Evolutionary conservation across 2,797 vertebrate species (phyloP), one percentile per base, ranked within the genome.

Genomic region (Ctenopoma kingsleyae): DNA sequence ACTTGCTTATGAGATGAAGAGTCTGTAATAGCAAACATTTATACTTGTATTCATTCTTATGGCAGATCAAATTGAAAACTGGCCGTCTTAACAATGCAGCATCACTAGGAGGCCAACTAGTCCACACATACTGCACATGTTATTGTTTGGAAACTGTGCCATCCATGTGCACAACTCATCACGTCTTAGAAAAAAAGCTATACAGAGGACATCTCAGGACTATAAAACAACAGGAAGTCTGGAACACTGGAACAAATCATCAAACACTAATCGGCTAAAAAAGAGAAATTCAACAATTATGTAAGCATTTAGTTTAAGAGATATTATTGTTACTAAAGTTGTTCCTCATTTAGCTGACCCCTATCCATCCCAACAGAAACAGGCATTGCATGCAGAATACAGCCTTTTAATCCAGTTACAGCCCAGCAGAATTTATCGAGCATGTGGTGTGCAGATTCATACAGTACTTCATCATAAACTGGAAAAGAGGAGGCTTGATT

Each of bases 391-490:
- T 52, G 71, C 58, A 71, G 35, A 66, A 65, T 17, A 19, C 25
- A 54, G 77, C 55, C 23, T 79, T 38, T 64, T 64, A 25, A 67
- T 82, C 61, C 86, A 89, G 84, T 85, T 85, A 85, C 67, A 81
- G 83, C 78, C 66, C 44, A 51, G 30, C 11, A 59, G 71, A 68
- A 92, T 93, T 90, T 93, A 91, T 89, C 7, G 77, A 63, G 75
- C 93, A 94, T 93, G 89, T 94, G 93, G 79, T 62, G 77, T 27
- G 56, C 93, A 94, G 84, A 92, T 85, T 89, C 77, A 62, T 68
- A 78, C 72, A 59, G 51, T 74, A 71, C 60, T 73, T 82, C 60
- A 71, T 85, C 83, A 50, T 67, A 32, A 2, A 25, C 56, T 83
- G 85, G 60, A 82, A 61, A 82, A 87, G 71, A 87, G 72, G 72